Evolutionary conservation across 2,113 vertebrate genomes (phyloP), one percentile per base, ranked within the genome.

Genomic region (Lagopus leucura): DNA sequence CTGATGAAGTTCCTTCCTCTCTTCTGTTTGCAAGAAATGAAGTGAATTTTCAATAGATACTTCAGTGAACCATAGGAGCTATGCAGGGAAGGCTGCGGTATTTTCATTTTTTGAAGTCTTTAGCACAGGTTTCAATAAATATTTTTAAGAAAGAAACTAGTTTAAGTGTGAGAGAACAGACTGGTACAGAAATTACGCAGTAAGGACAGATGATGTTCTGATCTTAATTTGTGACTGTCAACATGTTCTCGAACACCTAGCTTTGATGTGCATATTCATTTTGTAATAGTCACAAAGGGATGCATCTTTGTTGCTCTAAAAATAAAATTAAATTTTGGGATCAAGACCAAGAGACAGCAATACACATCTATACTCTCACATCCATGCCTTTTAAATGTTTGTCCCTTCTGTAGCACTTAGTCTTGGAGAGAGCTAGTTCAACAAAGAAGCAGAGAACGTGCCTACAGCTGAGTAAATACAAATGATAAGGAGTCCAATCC

Each of bases 291-390:
- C 42, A 60, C 63, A 76, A n/a, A 65, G 20, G 25, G 8, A 36
- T 82, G 30, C 27, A 30, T 32, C 15, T 45, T 10, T 40, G 18
- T 12, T 54, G 27, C 36, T 71, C 34, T 20, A 28, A 70, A 66
- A 27, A 48, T 19, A 50, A 71, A 81, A 34, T 2, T 27, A 88
- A 55, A 75, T 5, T 5, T 76, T 47, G 48, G 6, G 32, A 61
- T 79, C 17, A 65, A n/a, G 21, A 22, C 19, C 47, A 42, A 67
- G 12, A 63, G 21, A 25, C 0, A 6, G 50, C 74, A 78, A 17
- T n/a, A 60, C 2, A 21, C 4, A 47, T 20, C 25, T 0, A 0
- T 63, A 15, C 30, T 70, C 5, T 32, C 17, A 24, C 45, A 87
- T n/a, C 20, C 22, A 19, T 4, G 24, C 8, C 82, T 64, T 18